Conservation (phyloP, 2,888 invertebrate genomes). For the Cheilosia soror region DNA sequence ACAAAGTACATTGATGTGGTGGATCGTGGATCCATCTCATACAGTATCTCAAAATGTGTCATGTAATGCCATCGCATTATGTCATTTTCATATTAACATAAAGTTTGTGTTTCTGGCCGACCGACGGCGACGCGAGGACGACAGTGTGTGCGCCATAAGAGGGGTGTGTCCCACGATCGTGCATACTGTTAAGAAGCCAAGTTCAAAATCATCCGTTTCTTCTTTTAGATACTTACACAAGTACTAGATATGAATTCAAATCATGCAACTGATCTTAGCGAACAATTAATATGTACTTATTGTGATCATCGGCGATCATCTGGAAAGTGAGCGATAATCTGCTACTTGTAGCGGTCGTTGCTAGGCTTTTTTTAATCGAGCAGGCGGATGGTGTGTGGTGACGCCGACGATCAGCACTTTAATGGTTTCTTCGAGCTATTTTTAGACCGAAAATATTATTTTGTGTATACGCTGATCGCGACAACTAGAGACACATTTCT, state of each 20-base stretch:
- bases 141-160: slow-evolving; percentile 3
- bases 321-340: neutral
- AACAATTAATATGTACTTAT: slow-evolving; percentile 37
- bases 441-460: slow-evolving; percentile 59
- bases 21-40: slow-evolving; percentile 43
- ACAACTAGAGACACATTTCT: slow-evolving; percentile 44
- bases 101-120: slow-evolving; percentile 8
- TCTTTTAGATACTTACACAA: slow-evolving; percentile 24
- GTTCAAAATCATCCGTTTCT: slow-evolving; percentile 56
- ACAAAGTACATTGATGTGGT: slow-evolving; percentile 37
- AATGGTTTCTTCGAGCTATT: slow-evolving; percentile 65
- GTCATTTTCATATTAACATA: slow-evolving; percentile 67
- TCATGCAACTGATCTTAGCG: slow-evolving; percentile 44
- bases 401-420: slow-evolving; percentile 63
- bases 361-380: neutral
- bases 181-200: slow-evolving; percentile 41
- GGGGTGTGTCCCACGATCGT: slow-evolving; percentile 62
- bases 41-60: slow-evolving; percentile 60
- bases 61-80: slow-evolving; percentile 68
- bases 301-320: slow-evolving; percentile 20
- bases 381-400: slow-evolving; percentile 26
- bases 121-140: neutral
- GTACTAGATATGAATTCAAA: slow-evolving; percentile 35
- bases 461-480: slow-evolving; percentile 54
- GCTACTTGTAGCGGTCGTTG: slow-evolving; percentile 3